Percentiles rank a stretch among this genome's conserved stretches.
These are phyloP conservation scores for Nymphalis io DNA, from an alignment of 1,140 invertebrate species.

Conservation along the genomic window DNA sequence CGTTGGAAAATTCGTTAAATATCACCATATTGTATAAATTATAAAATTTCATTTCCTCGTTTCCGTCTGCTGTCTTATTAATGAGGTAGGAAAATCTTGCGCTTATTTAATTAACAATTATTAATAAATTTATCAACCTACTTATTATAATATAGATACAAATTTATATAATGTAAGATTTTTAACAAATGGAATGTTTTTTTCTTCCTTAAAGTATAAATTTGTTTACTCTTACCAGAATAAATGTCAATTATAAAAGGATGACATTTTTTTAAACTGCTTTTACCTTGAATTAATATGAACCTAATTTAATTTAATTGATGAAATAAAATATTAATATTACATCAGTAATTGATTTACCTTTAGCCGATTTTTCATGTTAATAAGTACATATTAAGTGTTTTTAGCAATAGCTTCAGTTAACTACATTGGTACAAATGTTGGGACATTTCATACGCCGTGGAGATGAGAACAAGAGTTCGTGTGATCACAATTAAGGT, in stretches of 20 bases:
- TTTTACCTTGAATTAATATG: too few relatives aligned
- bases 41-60: conserved; percentile 1
- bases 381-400: too few relatives aligned
- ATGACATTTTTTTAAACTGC: too few relatives aligned
- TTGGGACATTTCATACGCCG: background rate
- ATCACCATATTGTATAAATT: conserved; percentile 9
- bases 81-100: conserved; percentile 13
- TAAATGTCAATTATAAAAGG: too few relatives aligned
- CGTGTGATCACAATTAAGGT: too few relatives aligned
- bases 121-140: background rate
- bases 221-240: too few relatives aligned
- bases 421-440: background rate
- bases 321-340: too few relatives aligned
- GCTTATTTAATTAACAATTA: conserved; percentile 12
- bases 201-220: background rate
- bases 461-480: too few relatives aligned
- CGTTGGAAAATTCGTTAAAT: conserved; percentile 7
- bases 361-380: too few relatives aligned
- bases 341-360: too few relatives aligned
- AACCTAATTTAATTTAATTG: too few relatives aligned
- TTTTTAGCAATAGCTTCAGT: background rate
- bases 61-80: background rate
- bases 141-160: background rate
- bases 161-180: conserved; percentile 2
- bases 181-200: conserved; percentile 6